A percentile compares a stretch with the other conserved stretches of the same genome.
These are phyloP conservation scores for Troglohyphantes excavatus DNA, from an alignment of 2,888 invertebrate genomes.

Conservation along the genomic window DNA sequence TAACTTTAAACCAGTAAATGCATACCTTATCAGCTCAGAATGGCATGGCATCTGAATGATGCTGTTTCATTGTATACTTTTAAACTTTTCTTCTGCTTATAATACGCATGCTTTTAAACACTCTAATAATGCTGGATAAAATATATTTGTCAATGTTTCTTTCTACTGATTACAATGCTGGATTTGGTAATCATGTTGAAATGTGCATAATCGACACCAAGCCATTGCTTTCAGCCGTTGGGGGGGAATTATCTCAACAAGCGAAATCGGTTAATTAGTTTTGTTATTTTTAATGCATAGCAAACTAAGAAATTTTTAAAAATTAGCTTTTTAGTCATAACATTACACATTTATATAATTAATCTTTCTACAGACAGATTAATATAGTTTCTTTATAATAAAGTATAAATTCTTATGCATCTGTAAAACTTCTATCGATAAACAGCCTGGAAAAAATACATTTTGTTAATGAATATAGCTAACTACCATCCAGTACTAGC, in stretches of 20 bases:
- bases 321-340: no score
- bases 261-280: background rate
- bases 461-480: no score
- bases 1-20: background rate
- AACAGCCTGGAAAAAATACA: no score
- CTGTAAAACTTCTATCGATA: no score
- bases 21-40: background rate
- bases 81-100: background rate
- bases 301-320: no score
- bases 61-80: background rate
- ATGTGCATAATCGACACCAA: background rate
- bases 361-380: no score
- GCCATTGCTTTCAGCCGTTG: background rate
- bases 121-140: background rate
- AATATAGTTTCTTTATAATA: no score
- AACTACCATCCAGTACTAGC: no score
- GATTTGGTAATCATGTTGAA: background rate
- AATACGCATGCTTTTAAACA: background rate
- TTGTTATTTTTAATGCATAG: no score
- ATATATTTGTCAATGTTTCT: background rate
- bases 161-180: background rate
- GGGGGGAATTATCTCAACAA: background rate
- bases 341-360: no score
- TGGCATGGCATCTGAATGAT: constrained; percentile 48
- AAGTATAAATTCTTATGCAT: no score